These are phyloP conservation scores for Petroica traversi DNA, from an alignment of 2,113 vertebrate species.

Conservation along the genomic window DNA sequence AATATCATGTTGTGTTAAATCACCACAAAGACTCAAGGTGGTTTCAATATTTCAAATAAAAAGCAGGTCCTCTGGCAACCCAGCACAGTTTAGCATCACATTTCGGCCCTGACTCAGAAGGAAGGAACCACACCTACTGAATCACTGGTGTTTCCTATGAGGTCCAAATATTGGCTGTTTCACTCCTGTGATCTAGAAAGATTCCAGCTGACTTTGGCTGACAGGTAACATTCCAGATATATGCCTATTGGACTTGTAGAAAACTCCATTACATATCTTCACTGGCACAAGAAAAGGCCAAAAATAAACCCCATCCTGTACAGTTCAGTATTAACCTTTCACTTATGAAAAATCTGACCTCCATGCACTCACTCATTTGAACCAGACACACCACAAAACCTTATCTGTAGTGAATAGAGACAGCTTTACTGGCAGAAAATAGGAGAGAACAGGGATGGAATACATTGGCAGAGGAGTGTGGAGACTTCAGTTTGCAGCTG, in stretches of 20 bases:
- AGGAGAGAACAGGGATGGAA: background rate
- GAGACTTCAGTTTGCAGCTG: background rate
- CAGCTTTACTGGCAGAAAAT: background rate
- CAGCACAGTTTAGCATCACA: background rate
- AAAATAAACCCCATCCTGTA: background rate
- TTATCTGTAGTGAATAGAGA: background rate
- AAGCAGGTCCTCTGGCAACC: background rate
- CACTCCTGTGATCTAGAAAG: background rate
- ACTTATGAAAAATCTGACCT: background rate
- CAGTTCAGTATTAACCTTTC: background rate
- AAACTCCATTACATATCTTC: background rate
- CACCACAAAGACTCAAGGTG: background rate
- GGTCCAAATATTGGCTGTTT: background rate
- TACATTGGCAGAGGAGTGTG: background rate
- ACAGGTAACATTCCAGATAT: background rate
- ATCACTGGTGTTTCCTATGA: conserved; percentile 14
- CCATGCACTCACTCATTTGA: background rate
- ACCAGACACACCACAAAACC: background rate
- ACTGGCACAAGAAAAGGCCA: background rate
- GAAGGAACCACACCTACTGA: conserved; percentile 34
- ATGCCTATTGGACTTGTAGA: background rate
- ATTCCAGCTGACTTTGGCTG: background rate
- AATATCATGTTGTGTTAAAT: background rate
- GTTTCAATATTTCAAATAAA: background rate
- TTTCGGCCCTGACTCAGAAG: conserved; percentile 22